Percentiles rank a stretch among this genome's conserved stretches.
Evolutionary conservation across 2,113 vertebrate species (phyloP).

Genomic region (Notarius lentiginosus): DNA sequence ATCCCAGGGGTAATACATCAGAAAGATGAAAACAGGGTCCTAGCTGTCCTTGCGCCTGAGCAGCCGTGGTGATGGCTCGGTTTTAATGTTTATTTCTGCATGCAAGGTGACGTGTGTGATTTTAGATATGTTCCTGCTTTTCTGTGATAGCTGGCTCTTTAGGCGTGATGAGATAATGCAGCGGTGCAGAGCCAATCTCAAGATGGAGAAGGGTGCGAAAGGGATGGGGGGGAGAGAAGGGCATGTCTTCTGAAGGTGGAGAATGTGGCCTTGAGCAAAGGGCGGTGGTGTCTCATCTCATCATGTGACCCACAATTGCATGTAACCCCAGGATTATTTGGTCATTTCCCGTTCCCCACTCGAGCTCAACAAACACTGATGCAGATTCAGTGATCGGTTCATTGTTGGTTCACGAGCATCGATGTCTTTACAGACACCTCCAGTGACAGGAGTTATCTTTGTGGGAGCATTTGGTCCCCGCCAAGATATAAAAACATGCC

Average conservation of each 20-base stretch:
- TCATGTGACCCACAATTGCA: conserved; percentile 12
- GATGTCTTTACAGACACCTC: not conserved
- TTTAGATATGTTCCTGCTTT: not conserved
- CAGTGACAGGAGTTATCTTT: not conserved
- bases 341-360: conserved; percentile 7
- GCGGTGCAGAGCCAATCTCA: conserved; percentile 50
- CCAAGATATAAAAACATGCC: not conserved
- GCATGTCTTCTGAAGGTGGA: not conserved
- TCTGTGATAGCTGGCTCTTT: not conserved
- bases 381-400: not conserved
- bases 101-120: not conserved
- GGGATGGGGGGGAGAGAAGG: conserved; percentile 49
- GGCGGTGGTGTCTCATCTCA: not conserved
- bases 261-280: conserved; percentile 1
- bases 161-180: conserved; percentile 24
- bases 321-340: conserved; percentile 8
- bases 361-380: not conserved
- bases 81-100: not conserved
- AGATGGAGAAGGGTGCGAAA: conserved; percentile 55
- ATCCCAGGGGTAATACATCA: conserved; percentile 47
- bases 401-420: not conserved
- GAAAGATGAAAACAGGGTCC: conserved; percentile 49
- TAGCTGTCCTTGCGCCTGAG: conserved; percentile 24
- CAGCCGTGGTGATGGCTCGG: not conserved
- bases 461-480: not conserved